phyloP scores from a whole-genome alignment of 2,888 invertebrate species.

The Dynastes hyllus region DNA sequence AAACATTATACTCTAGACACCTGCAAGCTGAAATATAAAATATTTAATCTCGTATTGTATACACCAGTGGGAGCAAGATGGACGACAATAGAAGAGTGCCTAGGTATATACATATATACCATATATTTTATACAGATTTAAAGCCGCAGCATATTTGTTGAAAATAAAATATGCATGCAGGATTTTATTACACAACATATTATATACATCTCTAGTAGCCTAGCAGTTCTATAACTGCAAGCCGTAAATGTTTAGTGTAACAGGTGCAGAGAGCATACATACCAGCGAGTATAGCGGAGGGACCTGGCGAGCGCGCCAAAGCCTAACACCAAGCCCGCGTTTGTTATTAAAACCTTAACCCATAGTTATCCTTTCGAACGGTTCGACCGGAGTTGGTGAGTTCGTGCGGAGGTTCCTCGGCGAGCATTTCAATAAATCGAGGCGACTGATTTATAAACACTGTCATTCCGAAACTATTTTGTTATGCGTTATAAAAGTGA shows the following conservation, averaged over 20 bases:
- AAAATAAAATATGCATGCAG: conserved; percentile 31
- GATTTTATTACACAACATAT: conserved; percentile 38
- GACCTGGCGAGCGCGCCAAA: too few relatives aligned
- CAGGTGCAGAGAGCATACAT: conserved; percentile 28
- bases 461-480: conserved; percentile 42
- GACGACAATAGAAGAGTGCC: conserved; percentile 5
- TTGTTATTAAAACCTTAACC: conserved; percentile 34
- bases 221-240: conserved; percentile 32
- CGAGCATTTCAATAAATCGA: conserved; percentile 34
- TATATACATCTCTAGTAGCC: background rate
- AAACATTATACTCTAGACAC: conserved; percentile 31
- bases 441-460: conserved; percentile 43
- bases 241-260: conserved; percentile 30
- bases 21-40: conserved; percentile 37
- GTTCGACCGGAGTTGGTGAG: conserved; percentile 7
- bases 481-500: conserved; percentile 42
- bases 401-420: conserved; percentile 9
- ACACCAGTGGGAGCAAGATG: background rate
- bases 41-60: conserved; percentile 27
- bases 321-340: conserved; percentile 25
- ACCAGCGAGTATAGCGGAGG: background rate
- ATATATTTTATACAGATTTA: conserved; percentile 19
- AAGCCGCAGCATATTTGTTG: conserved; percentile 36
- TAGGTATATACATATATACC: background rate
- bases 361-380: conserved; percentile 37